phyloP scores from a whole-genome alignment of 2,888 invertebrate genomes.

The Ichneumoninae sp. region DNA sequence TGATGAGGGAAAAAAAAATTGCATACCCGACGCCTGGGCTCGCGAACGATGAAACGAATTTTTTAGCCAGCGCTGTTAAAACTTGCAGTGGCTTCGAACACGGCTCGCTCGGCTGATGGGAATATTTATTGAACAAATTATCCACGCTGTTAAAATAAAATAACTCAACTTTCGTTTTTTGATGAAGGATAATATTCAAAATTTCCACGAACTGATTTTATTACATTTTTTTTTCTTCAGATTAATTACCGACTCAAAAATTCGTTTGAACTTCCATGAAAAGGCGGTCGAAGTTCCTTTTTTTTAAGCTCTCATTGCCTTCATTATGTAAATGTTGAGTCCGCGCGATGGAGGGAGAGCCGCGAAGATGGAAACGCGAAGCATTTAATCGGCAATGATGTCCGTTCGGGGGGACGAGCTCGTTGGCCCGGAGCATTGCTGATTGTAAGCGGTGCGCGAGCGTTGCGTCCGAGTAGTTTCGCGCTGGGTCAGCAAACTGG shows the following conservation, averaged over 20 bases:
- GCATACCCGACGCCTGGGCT: neutral
- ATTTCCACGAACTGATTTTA: neutral
- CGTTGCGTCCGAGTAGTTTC: conserved; percentile 64
- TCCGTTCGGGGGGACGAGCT: neutral
- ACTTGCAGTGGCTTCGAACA: neutral
- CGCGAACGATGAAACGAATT: neutral
- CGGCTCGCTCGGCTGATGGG: neutral
- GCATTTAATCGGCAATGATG: neutral
- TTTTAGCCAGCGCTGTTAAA: neutral
- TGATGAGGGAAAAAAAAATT: neutral
- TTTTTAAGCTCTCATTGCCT: too few species aligned
- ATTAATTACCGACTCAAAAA: too few species aligned
- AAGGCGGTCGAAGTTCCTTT: too few species aligned
- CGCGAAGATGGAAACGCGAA: neutral
- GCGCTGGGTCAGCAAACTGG: conserved; percentile 67
- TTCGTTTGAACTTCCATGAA: too few species aligned
- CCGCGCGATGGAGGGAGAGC: neutral
- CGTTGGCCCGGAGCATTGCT: conserved; percentile 63
- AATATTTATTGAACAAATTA: neutral
- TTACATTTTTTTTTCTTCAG: neutral
- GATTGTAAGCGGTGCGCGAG: conserved; percentile 66
- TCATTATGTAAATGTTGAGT: too few species aligned
- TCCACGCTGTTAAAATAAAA: neutral
- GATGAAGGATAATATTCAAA: neutral
- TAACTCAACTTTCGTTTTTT: neutral